These are phyloP conservation scores for Urosaurus nigricauda DNA, from an alignment of 2,797 vertebrate genomes.

Conservation along the genomic window DNA sequence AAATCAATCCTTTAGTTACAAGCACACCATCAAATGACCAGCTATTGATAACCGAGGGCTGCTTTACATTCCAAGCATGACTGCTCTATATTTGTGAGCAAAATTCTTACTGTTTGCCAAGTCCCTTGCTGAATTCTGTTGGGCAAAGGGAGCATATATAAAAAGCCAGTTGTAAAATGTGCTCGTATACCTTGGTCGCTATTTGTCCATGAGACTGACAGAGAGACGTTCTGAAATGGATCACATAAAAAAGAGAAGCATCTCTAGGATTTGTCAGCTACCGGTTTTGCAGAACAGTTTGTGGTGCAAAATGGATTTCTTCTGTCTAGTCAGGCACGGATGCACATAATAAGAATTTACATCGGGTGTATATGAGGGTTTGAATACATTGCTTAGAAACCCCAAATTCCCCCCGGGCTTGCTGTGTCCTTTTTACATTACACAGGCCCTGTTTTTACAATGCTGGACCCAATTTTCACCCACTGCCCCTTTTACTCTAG, in stretches of 20 bases:
- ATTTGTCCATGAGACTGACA: neutral
- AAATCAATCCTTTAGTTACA: slow-evolving; percentile 50
- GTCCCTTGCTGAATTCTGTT: neutral
- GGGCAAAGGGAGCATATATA: neutral
- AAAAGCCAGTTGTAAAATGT: slow-evolving; percentile 4
- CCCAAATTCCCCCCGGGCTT: too few species aligned
- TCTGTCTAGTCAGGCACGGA: neutral
- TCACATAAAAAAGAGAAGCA: neutral
- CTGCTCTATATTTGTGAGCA: slow-evolving; percentile 18
- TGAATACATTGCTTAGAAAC: too few species aligned
- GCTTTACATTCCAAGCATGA: slow-evolving; percentile 21
- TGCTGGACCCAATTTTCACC: neutral
- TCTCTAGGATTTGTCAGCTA: neutral
- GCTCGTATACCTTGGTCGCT: neutral
- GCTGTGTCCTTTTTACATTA: too few species aligned
- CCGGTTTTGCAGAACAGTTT: neutral
- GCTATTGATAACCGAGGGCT: slow-evolving; percentile 11
- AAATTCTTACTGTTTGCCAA: slow-evolving; percentile 5
- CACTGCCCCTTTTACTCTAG: too few species aligned
- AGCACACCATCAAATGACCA: slow-evolving; percentile 19
- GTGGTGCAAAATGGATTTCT: neutral
- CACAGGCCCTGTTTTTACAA: too few species aligned
- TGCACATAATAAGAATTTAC: neutral
- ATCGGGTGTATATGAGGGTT: neutral
- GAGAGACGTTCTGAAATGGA: neutral